Evolutionary conservation across 2,113 vertebrate species (phyloP).

Genomic region (Mugil cephalus): DNA sequence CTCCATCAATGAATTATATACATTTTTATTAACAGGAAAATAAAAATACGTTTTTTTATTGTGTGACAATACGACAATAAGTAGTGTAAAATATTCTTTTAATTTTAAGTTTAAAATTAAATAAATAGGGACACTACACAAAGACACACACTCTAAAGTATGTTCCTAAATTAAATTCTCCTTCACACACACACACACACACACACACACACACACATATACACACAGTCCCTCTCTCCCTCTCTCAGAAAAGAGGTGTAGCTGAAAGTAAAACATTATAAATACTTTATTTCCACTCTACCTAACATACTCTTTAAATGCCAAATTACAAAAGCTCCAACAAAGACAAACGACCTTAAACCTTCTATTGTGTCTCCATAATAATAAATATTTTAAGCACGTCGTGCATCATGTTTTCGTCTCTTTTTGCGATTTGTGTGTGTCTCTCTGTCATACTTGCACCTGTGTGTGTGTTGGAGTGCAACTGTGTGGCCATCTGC

Average conservation of each 20-base stretch:
- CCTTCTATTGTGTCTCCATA: neutral
- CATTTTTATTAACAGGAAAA: too few species aligned
- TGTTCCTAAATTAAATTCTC: too few species aligned
- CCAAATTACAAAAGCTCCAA: neutral
- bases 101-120: too few species aligned
- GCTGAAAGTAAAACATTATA: constrained; percentile 15
- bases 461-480: constrained; percentile 60
- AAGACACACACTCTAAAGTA: neutral
- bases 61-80: too few species aligned
- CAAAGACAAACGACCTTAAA: neutral
- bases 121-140: neutral
- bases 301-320: neutral
- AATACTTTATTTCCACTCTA: constrained; percentile 35
- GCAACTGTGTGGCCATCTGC: constrained; percentile 67
- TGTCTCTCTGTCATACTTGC: constrained; percentile 32
- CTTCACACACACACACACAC: constrained; percentile 29
- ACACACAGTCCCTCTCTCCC: too few species aligned
- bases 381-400: constrained; percentile 38
- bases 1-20: neutral
- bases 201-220: neutral
- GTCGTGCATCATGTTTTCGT: constrained; percentile 26
- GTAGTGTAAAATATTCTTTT: neutral
- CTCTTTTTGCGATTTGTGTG: constrained; percentile 14
- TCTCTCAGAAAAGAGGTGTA: neutral
- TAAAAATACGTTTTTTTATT: too few species aligned